These are phyloP conservation scores for Brachycybe producta DNA, from an alignment of 2,888 invertebrate species.

Conservation along the genomic window DNA sequence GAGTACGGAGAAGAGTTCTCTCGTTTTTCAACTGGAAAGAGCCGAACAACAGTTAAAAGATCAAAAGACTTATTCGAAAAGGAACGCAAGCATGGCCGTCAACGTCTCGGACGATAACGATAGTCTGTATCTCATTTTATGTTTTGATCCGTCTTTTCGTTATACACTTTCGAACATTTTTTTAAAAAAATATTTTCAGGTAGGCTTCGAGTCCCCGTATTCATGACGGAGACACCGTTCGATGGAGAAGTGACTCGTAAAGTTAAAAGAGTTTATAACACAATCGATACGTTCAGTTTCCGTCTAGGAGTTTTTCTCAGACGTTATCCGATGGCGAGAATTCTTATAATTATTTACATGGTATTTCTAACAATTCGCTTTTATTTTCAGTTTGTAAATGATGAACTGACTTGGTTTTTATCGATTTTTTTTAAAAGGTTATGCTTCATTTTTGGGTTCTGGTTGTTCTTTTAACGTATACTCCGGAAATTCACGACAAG, in stretches of 20 bases:
- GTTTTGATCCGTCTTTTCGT: background rate
- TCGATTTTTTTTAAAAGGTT: conserved; percentile 39
- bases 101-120: conserved; percentile 17
- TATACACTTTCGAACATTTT: background rate
- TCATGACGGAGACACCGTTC: conserved; percentile 59
- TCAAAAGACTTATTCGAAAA: background rate
- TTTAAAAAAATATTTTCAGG: conserved; percentile 30
- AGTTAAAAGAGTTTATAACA: conserved; percentile 62
- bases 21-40: conserved; percentile 69
- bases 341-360: conserved; percentile 72
- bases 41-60: conserved; percentile 43
- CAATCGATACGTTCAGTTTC: conserved; percentile 61
- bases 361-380: conserved; percentile 33
- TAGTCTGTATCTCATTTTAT: conserved; percentile 1
- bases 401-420: background rate
- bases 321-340: conserved; percentile 65
- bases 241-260: conserved; percentile 59
- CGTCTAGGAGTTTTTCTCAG: conserved; percentile 64
- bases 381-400: conserved; percentile 23
- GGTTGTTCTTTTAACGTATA: conserved; percentile 60
- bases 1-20: conserved; percentile 71
- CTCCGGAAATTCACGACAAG: conserved; percentile 42
- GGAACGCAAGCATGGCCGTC: conserved; percentile 5
- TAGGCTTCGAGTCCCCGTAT: conserved; percentile 52
- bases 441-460: conserved; percentile 70